Evolutionary conservation across 2,797 vertebrate genomes (phyloP).

Genomic region (Hydrolagus colliei): DNA sequence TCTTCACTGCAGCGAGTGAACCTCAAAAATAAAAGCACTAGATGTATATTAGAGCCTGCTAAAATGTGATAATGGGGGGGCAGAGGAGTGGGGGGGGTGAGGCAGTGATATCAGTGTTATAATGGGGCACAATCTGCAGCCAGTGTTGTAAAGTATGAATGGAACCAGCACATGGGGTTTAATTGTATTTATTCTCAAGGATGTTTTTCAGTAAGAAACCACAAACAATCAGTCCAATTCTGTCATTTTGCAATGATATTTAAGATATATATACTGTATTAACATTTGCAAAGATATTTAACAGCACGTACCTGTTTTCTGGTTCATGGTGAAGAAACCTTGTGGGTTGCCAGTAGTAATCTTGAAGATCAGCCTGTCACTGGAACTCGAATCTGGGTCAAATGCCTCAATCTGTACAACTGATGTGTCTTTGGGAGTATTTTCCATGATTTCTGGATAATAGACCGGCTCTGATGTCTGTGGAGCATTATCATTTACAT

Average conservation of each 20-base stretch:
- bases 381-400: slow-evolving; percentile 81
- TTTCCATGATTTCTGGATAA: slow-evolving; percentile 87
- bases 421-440: slow-evolving; percentile 83
- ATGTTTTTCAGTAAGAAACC: not conserved
- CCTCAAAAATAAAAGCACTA: not conserved
- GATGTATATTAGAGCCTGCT: too few relatives aligned
- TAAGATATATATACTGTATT: not conserved
- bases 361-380: slow-evolving; percentile 78
- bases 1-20: not conserved
- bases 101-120: too few relatives aligned
- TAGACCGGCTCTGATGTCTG: slow-evolving; percentile 88
- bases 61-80: too few relatives aligned
- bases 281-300: too few relatives aligned
- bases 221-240: not conserved
- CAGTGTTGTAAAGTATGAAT: too few relatives aligned
- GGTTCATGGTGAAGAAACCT: slow-evolving; percentile 84
- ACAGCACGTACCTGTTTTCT: slow-evolving; percentile 73
- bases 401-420: slow-evolving; percentile 84
- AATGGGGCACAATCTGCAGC: too few relatives aligned
- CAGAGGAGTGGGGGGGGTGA: too few relatives aligned
- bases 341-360: slow-evolving; percentile 97
- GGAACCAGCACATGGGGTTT: too few relatives aligned
- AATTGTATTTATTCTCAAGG: not conserved
- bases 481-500: slow-evolving; percentile 92
- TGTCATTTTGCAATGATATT: not conserved